Base-by-base conservation (phyloP, 2,888 invertebrate genomes). In the Aleiodes testaceus region DNA sequence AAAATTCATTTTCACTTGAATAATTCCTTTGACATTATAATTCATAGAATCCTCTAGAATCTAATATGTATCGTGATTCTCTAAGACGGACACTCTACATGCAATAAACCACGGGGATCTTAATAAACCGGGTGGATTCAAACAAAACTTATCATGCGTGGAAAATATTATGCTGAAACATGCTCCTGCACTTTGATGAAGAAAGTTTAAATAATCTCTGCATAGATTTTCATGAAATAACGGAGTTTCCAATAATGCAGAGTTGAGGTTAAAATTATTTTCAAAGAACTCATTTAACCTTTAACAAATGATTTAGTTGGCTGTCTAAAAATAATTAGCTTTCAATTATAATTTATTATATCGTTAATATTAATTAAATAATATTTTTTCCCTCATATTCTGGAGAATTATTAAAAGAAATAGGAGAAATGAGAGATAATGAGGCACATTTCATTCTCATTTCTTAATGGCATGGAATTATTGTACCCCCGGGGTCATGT, bases 81-180 rank as follows among this genome's bases (percentile, higher is more conserved):
- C 16, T 47, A 47, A 47, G 16, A 36, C 16, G 47, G 47, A 47
- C 16, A 47, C 16, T 47, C 3, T 47, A 47, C 16, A 16, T 47
- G 47, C 16, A 16, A 16, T 16, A 47, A 16, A 47, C 14, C 47
- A 47, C 14, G 16, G 7, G 5, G 7, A 47, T 47, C 47, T 47
- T 47, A 14, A 47, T 47, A 12, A 42, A 20, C n/a, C n/a, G 36
- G 36, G 18, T 59, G 45, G 20, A 50, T 22, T 30, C 42, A 61
- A 61, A 61, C 36, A 42, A 61, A 47, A 61, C 42, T 69, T 50
- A 47, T 26, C n/a, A 47, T 68, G 68, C 68, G 61, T 61, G 49
- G 55, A 49, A 61, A 68, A 68, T 67, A 67, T 53, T 67, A 67
- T 68, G 61, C 68, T 68, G 26, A 6, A 68, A 49, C 68, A 68